Evolutionary conservation across 2,888 invertebrate species (phyloP), one percentile per base, ranked within the genome.

Genomic region (Phoenoteleia sp.): DNA sequence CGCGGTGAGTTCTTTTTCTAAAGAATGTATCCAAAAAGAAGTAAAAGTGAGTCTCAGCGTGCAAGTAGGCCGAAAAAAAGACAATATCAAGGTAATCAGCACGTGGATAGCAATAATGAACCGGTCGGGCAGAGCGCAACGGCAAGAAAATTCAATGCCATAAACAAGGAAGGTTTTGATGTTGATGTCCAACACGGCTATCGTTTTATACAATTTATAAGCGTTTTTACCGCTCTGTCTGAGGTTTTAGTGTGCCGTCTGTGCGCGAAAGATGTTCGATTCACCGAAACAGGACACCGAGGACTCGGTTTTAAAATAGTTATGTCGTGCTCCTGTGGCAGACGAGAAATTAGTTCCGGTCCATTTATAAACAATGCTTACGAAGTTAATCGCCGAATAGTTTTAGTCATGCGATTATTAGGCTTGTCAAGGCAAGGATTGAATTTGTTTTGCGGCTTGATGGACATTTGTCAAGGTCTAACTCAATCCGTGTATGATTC

Each of bases 351-450:
- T 6, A 66, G 86, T 81, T 90, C 88, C 19, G 79, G 84, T 39
- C 87, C 88, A 17, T 84, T 83, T 45, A 60, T 87, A 17, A 82
- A 87, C 64, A 88, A 81, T 69, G 88, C 87, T 42, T 91, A 56
- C 64, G 90, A 90, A 86, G 87, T 90, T 54, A 90, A 89, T 84
- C 81, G 89, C 7, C 77, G 88, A 82, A 88, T 90, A 49, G 86
- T 88, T 36, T 89, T 89, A 45, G 88, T 88, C 5, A 89, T 90
- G 87, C 81, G 87, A 74, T 87, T 90, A 27, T 79, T 91, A 54
- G 89, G 89, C 58, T 47, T 91, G 33, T 87, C 82, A 79, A 81
- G 88, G 86, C 85, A 90, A 83, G 89, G 91, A 17, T 69, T 91
- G 15, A 88, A 90, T 79, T 36, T 91, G 42, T 90, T 90, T 85